Percentiles rank a stretch among this genome's conserved stretches.
Evolutionary conservation across 2,797 vertebrate genomes (phyloP).

Genomic region (Darevskia nairensis): DNA sequence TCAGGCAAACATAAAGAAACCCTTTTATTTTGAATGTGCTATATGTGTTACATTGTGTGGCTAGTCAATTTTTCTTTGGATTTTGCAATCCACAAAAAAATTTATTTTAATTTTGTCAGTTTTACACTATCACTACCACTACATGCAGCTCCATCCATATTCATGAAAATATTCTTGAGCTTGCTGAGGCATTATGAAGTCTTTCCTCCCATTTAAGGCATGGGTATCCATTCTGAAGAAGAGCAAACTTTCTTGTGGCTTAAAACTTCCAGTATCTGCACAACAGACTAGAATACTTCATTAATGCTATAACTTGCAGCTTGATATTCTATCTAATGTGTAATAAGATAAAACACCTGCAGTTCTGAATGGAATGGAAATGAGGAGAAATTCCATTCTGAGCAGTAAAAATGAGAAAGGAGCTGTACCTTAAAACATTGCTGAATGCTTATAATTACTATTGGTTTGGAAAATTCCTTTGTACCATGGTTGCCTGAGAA

Average conservation of each 20-base stretch:
- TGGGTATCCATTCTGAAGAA: constrained; percentile 59
- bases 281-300: constrained; percentile 32
- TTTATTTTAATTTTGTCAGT: constrained; percentile 60
- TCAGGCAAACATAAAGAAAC: neutral
- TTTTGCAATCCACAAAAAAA: constrained; percentile 53
- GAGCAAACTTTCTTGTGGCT: constrained; percentile 62
- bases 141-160: constrained; percentile 48
- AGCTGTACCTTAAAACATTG: neutral
- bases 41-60: neutral
- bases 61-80: neutral
- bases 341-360: constrained; percentile 18
- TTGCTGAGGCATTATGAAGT: constrained; percentile 60
- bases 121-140: constrained; percentile 45
- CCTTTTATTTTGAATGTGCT: neutral
- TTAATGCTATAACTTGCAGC: constrained; percentile 60
- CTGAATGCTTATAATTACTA: neutral
- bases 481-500: neutral
- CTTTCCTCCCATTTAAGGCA: constrained; percentile 59
- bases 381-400: constrained; percentile 5
- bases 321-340: constrained; percentile 59
- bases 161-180: constrained; percentile 65
- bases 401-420: no score
- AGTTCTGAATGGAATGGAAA: constrained; percentile 40
- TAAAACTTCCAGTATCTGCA: constrained; percentile 56
- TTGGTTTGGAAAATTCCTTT: neutral